Evolutionary conservation across 2,888 invertebrate species (phyloP).

Genomic region (Mamestra brassicae): DNA sequence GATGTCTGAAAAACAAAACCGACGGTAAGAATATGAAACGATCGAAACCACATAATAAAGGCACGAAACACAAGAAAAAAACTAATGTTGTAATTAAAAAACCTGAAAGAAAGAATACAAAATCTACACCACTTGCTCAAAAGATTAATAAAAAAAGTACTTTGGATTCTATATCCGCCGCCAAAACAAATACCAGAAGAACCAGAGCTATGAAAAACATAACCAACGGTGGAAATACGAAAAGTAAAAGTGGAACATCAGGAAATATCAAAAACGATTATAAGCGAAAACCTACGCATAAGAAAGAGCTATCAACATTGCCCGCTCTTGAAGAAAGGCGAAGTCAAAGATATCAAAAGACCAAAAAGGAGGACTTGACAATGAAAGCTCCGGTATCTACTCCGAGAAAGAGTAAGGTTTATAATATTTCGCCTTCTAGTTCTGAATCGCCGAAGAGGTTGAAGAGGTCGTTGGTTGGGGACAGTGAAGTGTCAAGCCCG

Average conservation of each 20-base stretch:
- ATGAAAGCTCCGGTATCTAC: constrained; percentile 61
- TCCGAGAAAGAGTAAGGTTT: constrained; percentile 69
- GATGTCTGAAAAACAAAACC: too few relatives aligned
- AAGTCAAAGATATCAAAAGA: constrained; percentile 75
- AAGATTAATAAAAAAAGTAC: constrained; percentile 16
- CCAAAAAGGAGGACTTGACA: constrained; percentile 54
- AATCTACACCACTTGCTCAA: constrained; percentile 17
- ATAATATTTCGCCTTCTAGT: constrained; percentile 75
- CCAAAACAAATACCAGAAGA: constrained; percentile 47
- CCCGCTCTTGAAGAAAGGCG: constrained; percentile 69
- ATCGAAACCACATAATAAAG: constrained; percentile 56
- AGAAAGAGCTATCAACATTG: constrained; percentile 48
- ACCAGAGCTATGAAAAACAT: constrained; percentile 70
- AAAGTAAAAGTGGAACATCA: constrained; percentile 26
- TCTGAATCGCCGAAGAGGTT: constrained; percentile 71
- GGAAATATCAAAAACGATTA: constrained; percentile 39
- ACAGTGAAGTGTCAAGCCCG: constrained; percentile 67
- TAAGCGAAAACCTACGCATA: constrained; percentile 35
- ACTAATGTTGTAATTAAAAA: constrained; percentile 52
- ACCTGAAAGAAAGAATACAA: constrained; percentile 34
- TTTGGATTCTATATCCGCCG: constrained; percentile 28
- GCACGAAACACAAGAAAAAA: constrained; percentile 21
- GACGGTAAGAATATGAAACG: constrained; percentile 65
- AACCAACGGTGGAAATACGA: constrained; percentile 25
- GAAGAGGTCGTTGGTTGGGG: constrained; percentile 72